Percentiles rank a stretch among this genome's conserved stretches.
Evolutionary conservation across 2,113 vertebrate species (phyloP).

Genomic region (Neoarius graeffei): DNA sequence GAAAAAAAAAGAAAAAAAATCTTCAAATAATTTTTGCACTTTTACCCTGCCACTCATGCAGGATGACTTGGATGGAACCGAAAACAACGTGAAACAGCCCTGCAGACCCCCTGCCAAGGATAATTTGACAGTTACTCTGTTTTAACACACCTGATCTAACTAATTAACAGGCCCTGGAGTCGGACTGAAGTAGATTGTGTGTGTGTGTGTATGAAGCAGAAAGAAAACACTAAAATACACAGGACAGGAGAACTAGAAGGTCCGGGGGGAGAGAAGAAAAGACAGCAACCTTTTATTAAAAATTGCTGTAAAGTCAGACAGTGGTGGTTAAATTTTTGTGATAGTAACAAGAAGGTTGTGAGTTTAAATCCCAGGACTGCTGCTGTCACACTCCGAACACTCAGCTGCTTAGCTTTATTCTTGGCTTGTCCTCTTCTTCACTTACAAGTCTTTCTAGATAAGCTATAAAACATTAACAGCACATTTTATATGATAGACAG

Average conservation of each 20-base stretch:
- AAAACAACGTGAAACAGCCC: not conserved
- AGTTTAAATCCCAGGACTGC: constrained; percentile 10
- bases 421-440: not conserved
- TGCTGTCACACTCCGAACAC: not conserved
- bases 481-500: not conserved
- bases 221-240: not conserved
- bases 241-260: not conserved
- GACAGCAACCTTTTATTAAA: not conserved
- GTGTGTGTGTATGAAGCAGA: not conserved
- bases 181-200: not conserved
- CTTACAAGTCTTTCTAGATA: not conserved
- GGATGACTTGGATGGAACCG: not conserved
- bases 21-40: not conserved
- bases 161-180: not conserved
- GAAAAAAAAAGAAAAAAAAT: constrained; percentile 15
- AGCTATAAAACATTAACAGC: not conserved
- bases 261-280: not conserved
- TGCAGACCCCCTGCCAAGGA: not conserved
- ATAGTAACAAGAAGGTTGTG: not conserved
- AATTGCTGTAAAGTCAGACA: not conserved
- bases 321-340: not conserved
- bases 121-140: not conserved
- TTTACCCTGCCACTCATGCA: not conserved
- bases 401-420: not conserved
- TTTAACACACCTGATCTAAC: constrained; percentile 1